Evolutionary conservation across 1,140 invertebrate genomes (phyloP).

Genomic region (Caenorhabditis briggsae): DNA sequence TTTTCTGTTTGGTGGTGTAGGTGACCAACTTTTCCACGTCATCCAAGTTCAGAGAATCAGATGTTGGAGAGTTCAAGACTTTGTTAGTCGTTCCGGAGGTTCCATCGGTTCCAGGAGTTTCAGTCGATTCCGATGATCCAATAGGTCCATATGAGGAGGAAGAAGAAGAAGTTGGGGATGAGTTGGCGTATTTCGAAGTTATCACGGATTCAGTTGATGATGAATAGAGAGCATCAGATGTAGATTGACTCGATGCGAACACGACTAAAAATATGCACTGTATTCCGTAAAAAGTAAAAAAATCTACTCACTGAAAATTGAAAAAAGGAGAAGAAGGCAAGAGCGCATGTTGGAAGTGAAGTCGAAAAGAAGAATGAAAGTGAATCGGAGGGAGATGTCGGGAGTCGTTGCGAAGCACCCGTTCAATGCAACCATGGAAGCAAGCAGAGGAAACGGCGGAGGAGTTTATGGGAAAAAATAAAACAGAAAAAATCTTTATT

Average conservation of each 20-base stretch:
- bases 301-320: neutral
- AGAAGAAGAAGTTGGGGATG: neutral
- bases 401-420: neutral
- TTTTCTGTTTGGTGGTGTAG: slow-evolving; percentile 35
- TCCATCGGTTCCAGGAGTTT: neutral
- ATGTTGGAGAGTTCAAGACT: neutral
- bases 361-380: slow-evolving; percentile 14
- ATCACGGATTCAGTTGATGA: neutral
- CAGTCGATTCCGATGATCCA: neutral
- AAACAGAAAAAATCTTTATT: neutral
- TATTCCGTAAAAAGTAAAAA: neutral
- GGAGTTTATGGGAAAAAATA: slow-evolving; percentile 50
- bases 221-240: neutral
- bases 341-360: neutral
- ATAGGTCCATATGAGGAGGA: neutral
- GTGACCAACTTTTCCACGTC: slow-evolving; percentile 26
- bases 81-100: neutral
- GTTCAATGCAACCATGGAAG: slow-evolving; percentile 27
- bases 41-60: neutral
- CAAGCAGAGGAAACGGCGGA: neutral
- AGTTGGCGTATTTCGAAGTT: slow-evolving; percentile 1
- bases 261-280: neutral
- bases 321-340: neutral
- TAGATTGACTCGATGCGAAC: neutral
- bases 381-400: neutral